Evolutionary conservation across 2,797 vertebrate species (phyloP).

Genomic region (Zalophus californianus): DNA sequence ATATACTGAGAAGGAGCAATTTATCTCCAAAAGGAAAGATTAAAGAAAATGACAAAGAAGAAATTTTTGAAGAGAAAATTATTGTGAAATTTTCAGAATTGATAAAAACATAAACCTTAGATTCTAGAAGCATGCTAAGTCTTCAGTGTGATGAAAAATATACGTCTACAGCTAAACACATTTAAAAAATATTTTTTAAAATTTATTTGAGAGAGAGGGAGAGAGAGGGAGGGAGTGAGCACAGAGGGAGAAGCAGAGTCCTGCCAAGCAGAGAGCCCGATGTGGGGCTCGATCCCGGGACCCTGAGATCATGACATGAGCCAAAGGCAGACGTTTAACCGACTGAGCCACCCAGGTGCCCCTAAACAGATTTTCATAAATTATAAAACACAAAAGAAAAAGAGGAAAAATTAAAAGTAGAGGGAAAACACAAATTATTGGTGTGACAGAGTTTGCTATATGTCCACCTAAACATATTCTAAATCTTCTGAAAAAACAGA

Average conservation of each 20-base stretch:
- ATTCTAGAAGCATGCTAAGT: neutral
- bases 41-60: neutral
- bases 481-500: neutral
- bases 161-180: neutral
- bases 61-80: neutral
- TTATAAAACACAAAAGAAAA: neutral
- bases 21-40: neutral
- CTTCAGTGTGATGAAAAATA: neutral
- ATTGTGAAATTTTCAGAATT: neutral
- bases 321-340: no score
- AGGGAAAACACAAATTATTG: slow-evolving; percentile 3
- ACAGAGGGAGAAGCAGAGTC: no score
- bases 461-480: neutral
- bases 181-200: neutral
- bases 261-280: no score
- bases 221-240: no score
- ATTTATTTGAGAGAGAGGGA: no score
- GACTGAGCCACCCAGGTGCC: no score
- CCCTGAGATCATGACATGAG: no score
- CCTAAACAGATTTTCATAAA: neutral
- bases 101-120: slow-evolving; percentile 25
- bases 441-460: neutral
- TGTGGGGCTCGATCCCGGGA: no score
- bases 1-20: neutral
- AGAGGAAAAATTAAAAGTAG: neutral